phyloP scores from a whole-genome alignment of 2,888 invertebrate species.

The Priapulus caudatus region DNA sequence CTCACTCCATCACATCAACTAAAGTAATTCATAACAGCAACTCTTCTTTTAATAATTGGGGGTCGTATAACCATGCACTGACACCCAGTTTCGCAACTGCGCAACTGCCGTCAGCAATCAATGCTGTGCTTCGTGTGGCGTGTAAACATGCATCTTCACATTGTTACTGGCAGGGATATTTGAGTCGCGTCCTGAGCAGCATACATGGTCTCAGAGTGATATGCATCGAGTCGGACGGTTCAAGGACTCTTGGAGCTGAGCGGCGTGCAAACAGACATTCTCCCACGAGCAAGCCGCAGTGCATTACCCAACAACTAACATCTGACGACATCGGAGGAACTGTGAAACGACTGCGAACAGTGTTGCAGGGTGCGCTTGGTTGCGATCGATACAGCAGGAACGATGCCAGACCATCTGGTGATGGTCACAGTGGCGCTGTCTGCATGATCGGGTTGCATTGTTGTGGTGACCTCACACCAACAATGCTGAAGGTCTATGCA shows the following conservation, averaged over 20 bases:
- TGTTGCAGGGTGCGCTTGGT: too few relatives aligned
- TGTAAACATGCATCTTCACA: background rate
- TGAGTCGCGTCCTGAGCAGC: constrained; percentile 1
- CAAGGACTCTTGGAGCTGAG: background rate
- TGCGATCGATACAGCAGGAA: too few relatives aligned
- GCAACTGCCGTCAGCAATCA: background rate
- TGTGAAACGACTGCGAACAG: background rate
- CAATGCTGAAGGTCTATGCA: constrained; percentile 27
- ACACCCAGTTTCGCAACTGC: too few relatives aligned
- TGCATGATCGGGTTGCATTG: constrained; percentile 36
- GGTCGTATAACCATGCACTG: too few relatives aligned
- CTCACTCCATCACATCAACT: too few relatives aligned
- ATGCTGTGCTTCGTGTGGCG: background rate
- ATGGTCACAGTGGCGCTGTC: constrained; percentile 13
- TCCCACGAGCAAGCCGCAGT: background rate
- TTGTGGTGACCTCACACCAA: constrained; percentile 36
- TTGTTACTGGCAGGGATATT: background rate
- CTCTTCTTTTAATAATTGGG: too few relatives aligned
- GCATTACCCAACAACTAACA: background rate
- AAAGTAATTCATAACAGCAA: too few relatives aligned
- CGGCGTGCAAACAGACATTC: background rate
- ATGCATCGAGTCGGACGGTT: background rate
- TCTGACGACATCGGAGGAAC: background rate
- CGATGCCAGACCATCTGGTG: too few relatives aligned
- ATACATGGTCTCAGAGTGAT: background rate